phyloP scores from a whole-genome alignment of 2,113 vertebrate genomes.

The Ovibos moschatus region DNA sequence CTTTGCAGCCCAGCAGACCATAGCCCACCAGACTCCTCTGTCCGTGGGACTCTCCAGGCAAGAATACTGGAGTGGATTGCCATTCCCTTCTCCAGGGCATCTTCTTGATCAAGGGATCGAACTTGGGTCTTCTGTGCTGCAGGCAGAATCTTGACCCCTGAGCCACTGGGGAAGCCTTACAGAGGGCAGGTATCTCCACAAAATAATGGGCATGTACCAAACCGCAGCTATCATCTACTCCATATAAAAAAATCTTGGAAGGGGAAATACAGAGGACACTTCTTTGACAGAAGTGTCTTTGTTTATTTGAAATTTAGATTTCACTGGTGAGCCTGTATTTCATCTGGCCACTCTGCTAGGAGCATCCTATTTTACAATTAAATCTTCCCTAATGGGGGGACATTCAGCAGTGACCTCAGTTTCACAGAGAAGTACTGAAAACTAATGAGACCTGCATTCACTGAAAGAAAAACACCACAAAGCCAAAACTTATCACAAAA shows the following conservation, averaged over 20 bases:
- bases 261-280: neutral
- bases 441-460: neutral
- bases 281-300: neutral
- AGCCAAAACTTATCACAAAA: neutral
- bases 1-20: too few relatives aligned
- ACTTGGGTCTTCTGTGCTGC: neutral
- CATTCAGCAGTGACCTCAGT: neutral
- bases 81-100: neutral
- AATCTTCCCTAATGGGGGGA: neutral
- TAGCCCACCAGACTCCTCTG: neutral
- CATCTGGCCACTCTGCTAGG: neutral
- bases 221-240: too few relatives aligned
- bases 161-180: too few relatives aligned
- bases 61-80: neutral
- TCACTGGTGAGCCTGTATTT: neutral
- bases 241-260: neutral
- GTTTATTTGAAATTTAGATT: neutral
- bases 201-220: too few relatives aligned
- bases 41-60: neutral
- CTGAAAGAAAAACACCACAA: neutral
- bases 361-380: too few relatives aligned
- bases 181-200: too few relatives aligned
- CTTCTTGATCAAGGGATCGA: neutral
- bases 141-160: too few relatives aligned
- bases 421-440: neutral